Percentiles rank a stretch among this genome's conserved stretches.
These are phyloP conservation scores for Chrysopilus asiliformis DNA, from an alignment of 2,888 invertebrate species.

Conservation along the genomic window DNA sequence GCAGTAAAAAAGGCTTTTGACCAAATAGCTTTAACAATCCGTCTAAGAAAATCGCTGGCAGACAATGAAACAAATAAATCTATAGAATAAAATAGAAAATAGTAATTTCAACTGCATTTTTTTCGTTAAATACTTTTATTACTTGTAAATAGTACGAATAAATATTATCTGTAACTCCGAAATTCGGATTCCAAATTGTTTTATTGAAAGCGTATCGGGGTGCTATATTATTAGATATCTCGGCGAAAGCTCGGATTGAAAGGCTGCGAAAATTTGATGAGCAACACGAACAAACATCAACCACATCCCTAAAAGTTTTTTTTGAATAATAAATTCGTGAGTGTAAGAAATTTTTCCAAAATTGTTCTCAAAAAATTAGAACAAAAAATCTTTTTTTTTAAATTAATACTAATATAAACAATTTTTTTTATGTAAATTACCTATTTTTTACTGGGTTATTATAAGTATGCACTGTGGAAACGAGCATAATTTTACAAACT, in stretches of 20 bases:
- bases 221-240: neutral
- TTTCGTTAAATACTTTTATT: neutral
- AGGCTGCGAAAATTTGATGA: too few relatives aligned
- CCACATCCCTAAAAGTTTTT: neutral
- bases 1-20: conserved; percentile 43
- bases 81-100: conserved; percentile 18
- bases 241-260: neutral
- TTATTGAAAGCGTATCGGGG: neutral
- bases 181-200: neutral
- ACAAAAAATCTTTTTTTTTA: neutral
- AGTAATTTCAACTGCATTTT: neutral
- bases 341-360: neutral
- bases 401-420: neutral
- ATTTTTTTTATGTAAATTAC: neutral
- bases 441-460: too few relatives aligned
- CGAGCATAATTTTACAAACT: conserved; percentile 56
- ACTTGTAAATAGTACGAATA: neutral
- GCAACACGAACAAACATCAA: neutral
- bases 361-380: too few relatives aligned
- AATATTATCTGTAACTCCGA: neutral
- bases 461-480: conserved; percentile 54
- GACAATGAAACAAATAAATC: conserved; percentile 57
- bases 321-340: neutral
- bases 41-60: conserved; percentile 70
- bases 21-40: conserved; percentile 48